Conservation (phyloP, 2,113 vertebrate species). For the Tricholaema leucomelas region DNA sequence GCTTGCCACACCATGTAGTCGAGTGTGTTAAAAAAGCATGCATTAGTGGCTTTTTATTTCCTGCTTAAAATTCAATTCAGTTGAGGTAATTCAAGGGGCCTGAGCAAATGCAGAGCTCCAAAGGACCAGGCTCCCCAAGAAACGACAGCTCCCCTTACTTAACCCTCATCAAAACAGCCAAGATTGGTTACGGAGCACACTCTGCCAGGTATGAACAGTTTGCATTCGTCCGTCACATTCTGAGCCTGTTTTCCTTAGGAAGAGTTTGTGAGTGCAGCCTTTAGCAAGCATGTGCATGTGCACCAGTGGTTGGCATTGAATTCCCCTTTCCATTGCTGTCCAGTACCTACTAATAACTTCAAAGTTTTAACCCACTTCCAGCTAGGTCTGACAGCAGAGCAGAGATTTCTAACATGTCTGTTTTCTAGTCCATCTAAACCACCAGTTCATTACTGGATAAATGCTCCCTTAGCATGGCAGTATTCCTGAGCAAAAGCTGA, state of each 20-base stretch:
- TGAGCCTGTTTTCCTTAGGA: neutral
- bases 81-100: neutral
- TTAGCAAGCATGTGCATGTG: neutral
- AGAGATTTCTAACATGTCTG: neutral
- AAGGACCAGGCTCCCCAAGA: neutral
- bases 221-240: neutral
- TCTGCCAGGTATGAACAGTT: neutral
- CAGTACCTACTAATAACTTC: neutral
- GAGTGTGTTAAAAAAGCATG: neutral
- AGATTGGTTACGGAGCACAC: neutral
- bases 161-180: accelerated
- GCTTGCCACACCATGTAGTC: neutral
- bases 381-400: neutral
- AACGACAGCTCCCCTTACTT: neutral
- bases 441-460: neutral
- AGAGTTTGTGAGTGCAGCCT: neutral
- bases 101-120: neutral
- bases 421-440: neutral
- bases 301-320: neutral
- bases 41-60: neutral
- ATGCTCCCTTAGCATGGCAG: neutral
- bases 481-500: neutral
- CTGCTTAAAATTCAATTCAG: neutral
- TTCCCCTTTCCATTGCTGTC: neutral
- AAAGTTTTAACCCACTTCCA: neutral